Conservation (phyloP, 2,888 invertebrate species). For the Spisula solida region DNA sequence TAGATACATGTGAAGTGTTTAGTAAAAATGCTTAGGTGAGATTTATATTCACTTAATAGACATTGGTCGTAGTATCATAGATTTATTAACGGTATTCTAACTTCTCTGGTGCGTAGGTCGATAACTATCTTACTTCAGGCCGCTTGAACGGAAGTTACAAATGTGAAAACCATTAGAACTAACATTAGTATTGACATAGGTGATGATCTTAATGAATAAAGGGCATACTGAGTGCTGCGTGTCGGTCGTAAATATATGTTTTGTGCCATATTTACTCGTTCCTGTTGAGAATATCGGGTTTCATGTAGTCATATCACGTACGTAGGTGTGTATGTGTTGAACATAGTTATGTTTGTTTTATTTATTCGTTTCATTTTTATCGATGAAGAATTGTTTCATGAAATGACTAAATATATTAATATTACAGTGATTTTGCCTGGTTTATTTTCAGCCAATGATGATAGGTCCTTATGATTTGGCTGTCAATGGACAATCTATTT, state of each 20-base stretch:
- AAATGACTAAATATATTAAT: no score
- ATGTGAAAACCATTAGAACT: conserved; percentile 6
- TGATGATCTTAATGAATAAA: background rate
- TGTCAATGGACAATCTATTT: no score
- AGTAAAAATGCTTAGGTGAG: background rate
- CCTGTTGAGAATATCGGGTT: background rate
- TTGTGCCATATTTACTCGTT: background rate
- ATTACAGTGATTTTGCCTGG: no score
- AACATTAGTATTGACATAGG: conserved; percentile 6
- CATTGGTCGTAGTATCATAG: background rate
- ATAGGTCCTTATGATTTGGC: no score
- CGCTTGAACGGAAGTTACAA: background rate
- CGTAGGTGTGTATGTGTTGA: no score
- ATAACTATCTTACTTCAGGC: background rate
- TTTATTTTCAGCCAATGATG: no score
- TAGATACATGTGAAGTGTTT: background rate
- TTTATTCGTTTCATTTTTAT: no score
- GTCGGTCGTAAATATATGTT: background rate
- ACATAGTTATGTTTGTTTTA: no score
- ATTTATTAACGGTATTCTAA: background rate
- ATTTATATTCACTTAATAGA: background rate
- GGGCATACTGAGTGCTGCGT: background rate
- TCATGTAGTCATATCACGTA: no score
- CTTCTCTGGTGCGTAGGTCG: background rate
- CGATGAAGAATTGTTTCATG: no score